These are phyloP conservation scores for Athrips mouffetella DNA, from an alignment of 2,888 invertebrate genomes.

Conservation along the genomic window DNA sequence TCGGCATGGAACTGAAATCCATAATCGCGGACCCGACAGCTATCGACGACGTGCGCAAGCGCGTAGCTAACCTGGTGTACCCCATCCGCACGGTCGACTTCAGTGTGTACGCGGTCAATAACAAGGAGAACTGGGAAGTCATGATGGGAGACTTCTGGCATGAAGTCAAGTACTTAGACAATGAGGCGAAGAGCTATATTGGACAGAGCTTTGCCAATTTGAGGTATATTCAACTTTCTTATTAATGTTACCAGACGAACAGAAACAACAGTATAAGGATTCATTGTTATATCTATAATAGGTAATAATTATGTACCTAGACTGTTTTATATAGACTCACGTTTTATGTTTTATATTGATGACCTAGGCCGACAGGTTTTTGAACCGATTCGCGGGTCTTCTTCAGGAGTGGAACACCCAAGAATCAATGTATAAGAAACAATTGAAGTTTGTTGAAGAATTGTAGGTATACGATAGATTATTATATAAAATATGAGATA, in stretches of 20 bases:
- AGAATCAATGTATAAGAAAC: no score
- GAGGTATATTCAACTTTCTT: slow-evolving; percentile 62
- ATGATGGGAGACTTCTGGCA: slow-evolving; percentile 87
- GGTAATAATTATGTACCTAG: no score
- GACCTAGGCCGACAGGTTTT: no score
- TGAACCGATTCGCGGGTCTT: no score
- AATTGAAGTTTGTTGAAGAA: no score
- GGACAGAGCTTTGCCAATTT: slow-evolving; percentile 90
- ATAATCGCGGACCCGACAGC: slow-evolving; percentile 92
- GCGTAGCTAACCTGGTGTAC: slow-evolving; percentile 86
- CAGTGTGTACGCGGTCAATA: slow-evolving; percentile 87
- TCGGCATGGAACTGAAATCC: slow-evolving; percentile 90
- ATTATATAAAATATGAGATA: no score
- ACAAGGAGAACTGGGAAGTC: slow-evolving; percentile 92
- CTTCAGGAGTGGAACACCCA: no score
- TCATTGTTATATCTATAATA: no score
- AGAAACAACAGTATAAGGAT: no score
- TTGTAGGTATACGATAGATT: no score
- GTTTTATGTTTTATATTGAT: neutral
- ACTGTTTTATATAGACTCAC: neutral
- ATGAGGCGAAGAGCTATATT: slow-evolving; percentile 90
- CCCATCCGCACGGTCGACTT: slow-evolving; percentile 89
- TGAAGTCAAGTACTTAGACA: slow-evolving; percentile 85
- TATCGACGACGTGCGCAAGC: slow-evolving; percentile 89
- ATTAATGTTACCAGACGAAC: no score